Percentiles rank a stretch among this genome's conserved stretches.
These are phyloP conservation scores for Cisticola juncidis DNA, from an alignment of 2,113 vertebrate genomes.

Conservation along the genomic window DNA sequence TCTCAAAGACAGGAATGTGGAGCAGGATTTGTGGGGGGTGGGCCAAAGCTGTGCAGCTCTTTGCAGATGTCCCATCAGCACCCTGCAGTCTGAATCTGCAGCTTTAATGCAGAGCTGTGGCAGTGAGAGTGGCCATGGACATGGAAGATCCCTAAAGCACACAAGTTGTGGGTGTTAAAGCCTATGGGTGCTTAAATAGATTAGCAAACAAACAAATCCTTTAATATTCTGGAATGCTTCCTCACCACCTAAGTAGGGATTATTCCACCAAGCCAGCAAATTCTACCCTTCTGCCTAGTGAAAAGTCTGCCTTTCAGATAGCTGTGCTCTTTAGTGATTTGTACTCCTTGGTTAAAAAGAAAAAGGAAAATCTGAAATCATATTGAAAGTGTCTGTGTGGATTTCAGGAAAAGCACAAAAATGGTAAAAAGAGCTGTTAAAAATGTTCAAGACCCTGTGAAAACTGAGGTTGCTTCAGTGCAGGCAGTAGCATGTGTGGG, in stretches of 20 bases:
- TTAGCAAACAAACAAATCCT: constrained; percentile 67
- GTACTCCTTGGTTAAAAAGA: background rate
- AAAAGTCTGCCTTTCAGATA: constrained; percentile 13
- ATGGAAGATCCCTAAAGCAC: constrained; percentile 1
- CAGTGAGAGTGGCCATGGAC: background rate
- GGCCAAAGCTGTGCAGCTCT: background rate
- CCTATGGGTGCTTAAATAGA: constrained; percentile 53
- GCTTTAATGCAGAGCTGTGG: background rate
- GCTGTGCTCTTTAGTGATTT: background rate
- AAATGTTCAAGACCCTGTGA: background rate
- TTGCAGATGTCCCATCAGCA: background rate
- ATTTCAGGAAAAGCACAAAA: background rate
- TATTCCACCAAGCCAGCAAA: constrained; percentile 2
- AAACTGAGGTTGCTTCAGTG: background rate
- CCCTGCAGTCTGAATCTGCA: background rate
- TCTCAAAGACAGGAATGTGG: background rate
- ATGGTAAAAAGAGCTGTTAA: background rate
- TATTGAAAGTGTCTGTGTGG: background rate
- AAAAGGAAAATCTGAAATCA: background rate
- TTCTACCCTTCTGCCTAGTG: background rate
- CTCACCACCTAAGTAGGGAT: constrained; percentile 38
- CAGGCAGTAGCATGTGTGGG: background rate
- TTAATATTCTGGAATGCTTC: constrained; percentile 59
- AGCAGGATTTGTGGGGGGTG: background rate
- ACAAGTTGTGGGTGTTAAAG: background rate